These are phyloP conservation scores for Telenomus remus DNA, from an alignment of 1,140 invertebrate species.

Conservation along the genomic window DNA sequence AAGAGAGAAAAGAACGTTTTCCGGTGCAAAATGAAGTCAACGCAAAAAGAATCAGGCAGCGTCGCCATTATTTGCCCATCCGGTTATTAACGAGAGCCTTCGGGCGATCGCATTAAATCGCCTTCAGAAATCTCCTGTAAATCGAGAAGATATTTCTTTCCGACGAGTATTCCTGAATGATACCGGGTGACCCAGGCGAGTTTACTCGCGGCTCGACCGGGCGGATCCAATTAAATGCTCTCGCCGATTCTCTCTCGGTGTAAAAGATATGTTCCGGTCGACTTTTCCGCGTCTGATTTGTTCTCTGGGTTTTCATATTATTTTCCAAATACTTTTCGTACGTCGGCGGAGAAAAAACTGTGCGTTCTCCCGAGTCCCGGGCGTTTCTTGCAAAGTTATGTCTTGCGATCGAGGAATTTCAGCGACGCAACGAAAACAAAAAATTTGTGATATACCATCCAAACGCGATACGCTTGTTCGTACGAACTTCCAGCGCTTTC, in stretches of 20 bases:
- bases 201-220: constrained; percentile 23
- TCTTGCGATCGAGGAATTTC: constrained; percentile 29
- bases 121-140: constrained; percentile 55
- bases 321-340: constrained; percentile 24
- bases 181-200: constrained; percentile 29
- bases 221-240: constrained; percentile 56
- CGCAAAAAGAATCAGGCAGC: constrained; percentile 37
- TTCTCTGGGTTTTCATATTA: constrained; percentile 21
- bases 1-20: constrained; percentile 32
- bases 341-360: constrained; percentile 30
- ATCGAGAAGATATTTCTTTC: constrained; percentile 46
- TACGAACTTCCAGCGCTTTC: constrained; percentile 24
- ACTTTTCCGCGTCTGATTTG: constrained; percentile 21
- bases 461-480: constrained; percentile 26
- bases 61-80: constrained; percentile 50
- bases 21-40: constrained; percentile 38
- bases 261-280: constrained; percentile 42
- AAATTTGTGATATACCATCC: constrained; percentile 33
- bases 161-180: constrained; percentile 34
- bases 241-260: constrained; percentile 3
- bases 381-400: constrained; percentile 38
- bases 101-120: constrained; percentile 57
- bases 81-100: constrained; percentile 59
- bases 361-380: constrained; percentile 9
- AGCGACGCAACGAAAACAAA: constrained; percentile 8